phyloP scores from a whole-genome alignment of 2,113 vertebrate genomes.

The Microtus richardsoni region DNA sequence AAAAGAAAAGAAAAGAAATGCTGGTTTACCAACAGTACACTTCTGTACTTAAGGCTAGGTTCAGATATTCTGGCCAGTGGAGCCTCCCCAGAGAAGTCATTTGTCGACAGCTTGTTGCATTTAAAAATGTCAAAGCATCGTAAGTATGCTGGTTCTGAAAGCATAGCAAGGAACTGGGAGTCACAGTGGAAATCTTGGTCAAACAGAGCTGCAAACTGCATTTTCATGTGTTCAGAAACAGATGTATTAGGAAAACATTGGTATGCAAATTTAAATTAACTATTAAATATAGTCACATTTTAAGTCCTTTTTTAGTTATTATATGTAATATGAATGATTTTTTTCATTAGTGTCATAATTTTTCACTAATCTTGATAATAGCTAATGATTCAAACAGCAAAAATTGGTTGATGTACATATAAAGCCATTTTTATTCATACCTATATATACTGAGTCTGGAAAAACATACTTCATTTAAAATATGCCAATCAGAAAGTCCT shows the following conservation, averaged over 20 bases:
- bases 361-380: constrained; percentile 39
- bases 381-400: constrained; percentile 28
- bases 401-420: neutral
- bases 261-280: constrained; percentile 15
- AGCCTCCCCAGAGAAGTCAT: constrained; percentile 53
- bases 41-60: neutral
- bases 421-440: neutral
- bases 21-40: neutral
- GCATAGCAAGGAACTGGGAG: neutral
- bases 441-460: neutral
- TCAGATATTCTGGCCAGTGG: constrained; percentile 38
- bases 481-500: constrained; percentile 43
- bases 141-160: constrained; percentile 59
- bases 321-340: constrained; percentile 18
- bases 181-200: neutral
- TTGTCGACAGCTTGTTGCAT: constrained; percentile 53
- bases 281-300: constrained; percentile 13
- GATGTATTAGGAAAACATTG: constrained; percentile 4
- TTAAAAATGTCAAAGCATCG: constrained; percentile 58
- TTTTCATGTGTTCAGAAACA: neutral
- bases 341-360: constrained; percentile 24
- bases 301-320: constrained; percentile 34
- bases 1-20: neutral
- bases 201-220: neutral
- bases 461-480: constrained; percentile 60